phyloP scores from a whole-genome alignment of 2,888 invertebrate genomes.

The Trileptium ribeirensis region DNA sequence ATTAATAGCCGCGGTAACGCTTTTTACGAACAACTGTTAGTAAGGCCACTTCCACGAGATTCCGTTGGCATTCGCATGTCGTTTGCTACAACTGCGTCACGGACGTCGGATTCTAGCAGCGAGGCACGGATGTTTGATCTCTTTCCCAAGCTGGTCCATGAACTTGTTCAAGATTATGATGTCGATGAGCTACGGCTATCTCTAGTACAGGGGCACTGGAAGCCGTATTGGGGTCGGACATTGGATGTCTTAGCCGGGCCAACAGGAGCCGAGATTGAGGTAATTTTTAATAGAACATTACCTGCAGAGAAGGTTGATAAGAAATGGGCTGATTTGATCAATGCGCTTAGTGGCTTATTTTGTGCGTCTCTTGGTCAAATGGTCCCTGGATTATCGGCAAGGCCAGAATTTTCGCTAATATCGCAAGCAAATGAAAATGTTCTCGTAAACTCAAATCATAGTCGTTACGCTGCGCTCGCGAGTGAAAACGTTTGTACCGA shows the following conservation, averaged over 20 bases:
- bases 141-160: slow-evolving; percentile 54
- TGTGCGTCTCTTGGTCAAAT: slow-evolving; percentile 94
- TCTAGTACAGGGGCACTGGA: slow-evolving; percentile 87
- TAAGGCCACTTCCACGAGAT: neutral
- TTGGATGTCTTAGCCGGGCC: slow-evolving; percentile 68
- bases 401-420: slow-evolving; percentile 72
- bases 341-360: slow-evolving; percentile 83
- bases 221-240: slow-evolving; percentile 91
- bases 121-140: slow-evolving; percentile 35
- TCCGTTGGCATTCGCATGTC: neutral
- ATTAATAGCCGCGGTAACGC: no score
- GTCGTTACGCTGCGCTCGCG: slow-evolving; percentile 74
- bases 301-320: slow-evolving; percentile 62
- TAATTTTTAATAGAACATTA: slow-evolving; percentile 72
- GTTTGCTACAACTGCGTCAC: neutral
- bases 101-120: neutral
- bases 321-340: slow-evolving; percentile 76
- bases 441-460: neutral
- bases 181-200: slow-evolving; percentile 83
- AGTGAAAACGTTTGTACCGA: slow-evolving; percentile 96
- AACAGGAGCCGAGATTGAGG: slow-evolving; percentile 86
- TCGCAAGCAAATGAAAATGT: slow-evolving; percentile 54
- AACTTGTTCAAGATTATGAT: slow-evolving; percentile 62
- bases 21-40: neutral
- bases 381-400: slow-evolving; percentile 71